Conservation (phyloP, 2,797 vertebrate species). For the Ispidina picta region DNA sequence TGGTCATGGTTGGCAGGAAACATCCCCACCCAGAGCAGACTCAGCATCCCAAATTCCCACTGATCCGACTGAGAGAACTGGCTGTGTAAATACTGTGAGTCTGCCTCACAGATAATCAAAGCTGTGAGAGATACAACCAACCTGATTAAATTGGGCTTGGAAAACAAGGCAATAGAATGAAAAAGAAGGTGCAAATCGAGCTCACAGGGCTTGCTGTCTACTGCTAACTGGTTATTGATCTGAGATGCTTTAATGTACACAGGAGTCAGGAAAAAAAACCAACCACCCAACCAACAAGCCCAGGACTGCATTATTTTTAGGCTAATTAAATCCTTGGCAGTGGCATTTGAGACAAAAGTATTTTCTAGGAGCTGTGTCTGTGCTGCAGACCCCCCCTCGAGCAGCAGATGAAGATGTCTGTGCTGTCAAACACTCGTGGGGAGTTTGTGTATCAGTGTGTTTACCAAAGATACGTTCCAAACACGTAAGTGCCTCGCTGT, state of each 20-base stretch:
- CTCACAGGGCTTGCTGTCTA: not conserved
- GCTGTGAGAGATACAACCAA: not conserved
- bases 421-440: not conserved
- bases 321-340: not conserved
- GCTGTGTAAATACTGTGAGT: not conserved
- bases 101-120: not conserved
- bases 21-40: not conserved
- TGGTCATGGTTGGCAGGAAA: not conserved
- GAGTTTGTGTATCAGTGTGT: not conserved
- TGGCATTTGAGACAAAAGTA: not conserved
- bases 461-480: constrained; percentile 72
- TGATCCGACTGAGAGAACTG: not conserved
- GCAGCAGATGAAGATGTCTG: constrained; percentile 11
- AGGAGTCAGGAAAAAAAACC: not conserved
- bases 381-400: not conserved
- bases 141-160: not conserved
- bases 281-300: not conserved
- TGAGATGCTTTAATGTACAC: not conserved
- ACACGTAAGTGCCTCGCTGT: constrained; percentile 65
- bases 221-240: constrained; percentile 24
- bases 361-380: not conserved
- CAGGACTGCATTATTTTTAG: not conserved
- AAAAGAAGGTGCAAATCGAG: not conserved
- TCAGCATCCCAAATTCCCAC: not conserved
- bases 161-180: not conserved